Conservation (phyloP, 2,797 vertebrate genomes). For the Serranus cabrilla region DNA sequence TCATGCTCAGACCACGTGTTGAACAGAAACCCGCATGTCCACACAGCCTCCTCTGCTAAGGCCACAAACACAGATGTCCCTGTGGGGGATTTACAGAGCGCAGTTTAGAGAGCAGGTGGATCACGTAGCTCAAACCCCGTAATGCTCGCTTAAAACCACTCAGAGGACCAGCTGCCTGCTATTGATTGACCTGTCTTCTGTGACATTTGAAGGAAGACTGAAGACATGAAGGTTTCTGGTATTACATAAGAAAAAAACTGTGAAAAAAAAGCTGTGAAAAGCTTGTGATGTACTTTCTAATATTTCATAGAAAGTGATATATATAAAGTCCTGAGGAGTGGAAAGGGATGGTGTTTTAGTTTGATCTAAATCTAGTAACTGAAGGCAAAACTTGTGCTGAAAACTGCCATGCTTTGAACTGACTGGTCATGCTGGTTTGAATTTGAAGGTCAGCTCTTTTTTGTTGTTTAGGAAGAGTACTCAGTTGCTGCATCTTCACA, state of each 20-base stretch:
- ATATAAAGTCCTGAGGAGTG: no score
- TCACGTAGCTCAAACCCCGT: background rate
- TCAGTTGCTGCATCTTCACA: no score
- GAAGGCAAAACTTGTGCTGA: no score
- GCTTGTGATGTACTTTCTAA: background rate
- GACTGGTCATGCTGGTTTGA: no score
- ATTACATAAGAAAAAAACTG: background rate
- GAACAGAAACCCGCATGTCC: background rate
- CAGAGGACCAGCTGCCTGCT: background rate
- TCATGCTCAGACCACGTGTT: conserved; percentile 10
- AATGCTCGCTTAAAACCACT: background rate
- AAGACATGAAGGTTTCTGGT: background rate
- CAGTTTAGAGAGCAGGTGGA: background rate
- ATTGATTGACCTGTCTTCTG: conserved; percentile 1
- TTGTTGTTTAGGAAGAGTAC: no score
- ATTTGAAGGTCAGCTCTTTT: no score
- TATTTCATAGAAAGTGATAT: background rate
- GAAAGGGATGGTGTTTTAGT: no score
- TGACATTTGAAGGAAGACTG: background rate
- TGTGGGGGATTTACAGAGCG: conserved; percentile 56
- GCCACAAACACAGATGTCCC: conserved; percentile 42
- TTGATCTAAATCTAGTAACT: no score
- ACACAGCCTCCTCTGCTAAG: conserved; percentile 14
- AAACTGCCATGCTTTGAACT: no score
- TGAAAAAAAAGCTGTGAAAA: background rate